Conservation (phyloP, 2,888 invertebrate genomes). For the Pherbina coryleti region DNA sequence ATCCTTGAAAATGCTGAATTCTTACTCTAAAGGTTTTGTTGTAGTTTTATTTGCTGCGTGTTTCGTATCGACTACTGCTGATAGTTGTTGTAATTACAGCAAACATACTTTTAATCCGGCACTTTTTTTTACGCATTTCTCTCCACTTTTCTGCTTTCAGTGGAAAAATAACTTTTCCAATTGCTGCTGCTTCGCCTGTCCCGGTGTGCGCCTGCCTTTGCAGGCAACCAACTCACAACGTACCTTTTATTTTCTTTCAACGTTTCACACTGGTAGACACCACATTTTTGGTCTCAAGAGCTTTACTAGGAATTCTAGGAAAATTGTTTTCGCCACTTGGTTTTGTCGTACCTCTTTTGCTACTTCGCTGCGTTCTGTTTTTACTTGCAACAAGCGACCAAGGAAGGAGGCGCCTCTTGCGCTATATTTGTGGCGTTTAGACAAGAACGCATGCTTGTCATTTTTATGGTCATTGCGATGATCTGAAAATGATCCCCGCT, state of each 20-base stretch:
- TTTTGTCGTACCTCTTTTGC: background rate
- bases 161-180: constrained; percentile 33
- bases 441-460: constrained; percentile 56
- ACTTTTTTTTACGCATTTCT: constrained; percentile 11
- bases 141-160: constrained; percentile 15
- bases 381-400: constrained; percentile 45
- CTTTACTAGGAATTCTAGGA: constrained; percentile 32
- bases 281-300: constrained; percentile 4
- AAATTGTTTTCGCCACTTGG: constrained; percentile 28
- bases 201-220: background rate
- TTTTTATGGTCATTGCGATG: constrained; percentile 56
- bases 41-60: background rate
- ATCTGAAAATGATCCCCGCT: constrained; percentile 7
- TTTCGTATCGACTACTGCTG: background rate
- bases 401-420: constrained; percentile 60
- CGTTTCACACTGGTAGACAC: background rate
- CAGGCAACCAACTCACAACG: background rate
- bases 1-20: constrained; percentile 15
- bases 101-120: background rate
- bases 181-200: background rate
- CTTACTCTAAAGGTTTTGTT: background rate
- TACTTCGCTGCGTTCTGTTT: constrained; percentile 3
- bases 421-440: constrained; percentile 58
- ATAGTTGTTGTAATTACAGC: constrained; percentile 17
- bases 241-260: background rate